Evolutionary conservation across 2,888 invertebrate genomes (phyloP).

Genomic region (Drosophila neonasuta): DNA sequence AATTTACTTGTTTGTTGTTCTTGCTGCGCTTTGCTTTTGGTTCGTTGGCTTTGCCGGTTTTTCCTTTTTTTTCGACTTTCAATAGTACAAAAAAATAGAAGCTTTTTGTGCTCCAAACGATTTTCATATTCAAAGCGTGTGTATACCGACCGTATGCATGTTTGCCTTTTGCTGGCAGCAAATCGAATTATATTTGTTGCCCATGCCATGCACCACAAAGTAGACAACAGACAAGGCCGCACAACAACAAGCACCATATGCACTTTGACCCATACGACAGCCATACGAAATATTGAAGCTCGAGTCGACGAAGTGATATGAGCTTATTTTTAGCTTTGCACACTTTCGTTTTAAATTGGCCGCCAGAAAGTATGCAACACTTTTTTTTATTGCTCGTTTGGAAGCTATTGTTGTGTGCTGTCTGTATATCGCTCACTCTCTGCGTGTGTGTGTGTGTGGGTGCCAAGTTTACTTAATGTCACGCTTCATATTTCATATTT

Average conservation of each 20-base stretch:
- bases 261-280: constrained; percentile 31
- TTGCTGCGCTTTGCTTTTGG: constrained; percentile 36
- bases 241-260: constrained; percentile 25
- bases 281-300: constrained; percentile 9
- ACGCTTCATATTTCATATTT: constrained; percentile 54
- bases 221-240: constrained; percentile 59
- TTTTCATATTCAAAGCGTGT: constrained; percentile 67
- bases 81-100: neutral
- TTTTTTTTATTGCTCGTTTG: constrained; percentile 39
- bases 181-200: constrained; percentile 74
- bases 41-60: constrained; percentile 53
- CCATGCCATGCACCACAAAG: constrained; percentile 60
- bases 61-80: too few relatives aligned
- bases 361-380: constrained; percentile 33
- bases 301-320: constrained; percentile 5
- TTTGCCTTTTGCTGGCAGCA: constrained; percentile 44
- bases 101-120: constrained; percentile 31
- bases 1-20: constrained; percentile 64
- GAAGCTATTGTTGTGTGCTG: constrained; percentile 3
- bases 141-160: constrained; percentile 21
- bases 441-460: constrained; percentile 14
- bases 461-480: constrained; percentile 38
- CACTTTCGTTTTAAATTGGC: constrained; percentile 29
- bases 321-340: constrained; percentile 13
- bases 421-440: constrained; percentile 10